These are phyloP conservation scores for Pachypanchax playfairii DNA, from an alignment of 2,113 vertebrate genomes.

Conservation along the genomic window DNA sequence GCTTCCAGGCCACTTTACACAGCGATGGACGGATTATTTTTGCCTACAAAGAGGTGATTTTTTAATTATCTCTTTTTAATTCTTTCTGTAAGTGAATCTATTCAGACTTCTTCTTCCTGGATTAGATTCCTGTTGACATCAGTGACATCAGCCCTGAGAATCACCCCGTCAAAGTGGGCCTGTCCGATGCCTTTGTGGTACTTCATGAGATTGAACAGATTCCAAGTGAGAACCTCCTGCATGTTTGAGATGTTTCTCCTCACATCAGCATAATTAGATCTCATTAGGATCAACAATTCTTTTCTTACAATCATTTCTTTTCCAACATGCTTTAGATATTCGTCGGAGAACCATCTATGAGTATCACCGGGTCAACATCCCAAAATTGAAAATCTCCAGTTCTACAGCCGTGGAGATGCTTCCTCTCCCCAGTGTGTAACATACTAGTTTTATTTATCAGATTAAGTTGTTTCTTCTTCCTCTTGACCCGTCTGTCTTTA, in stretches of 20 bases:
- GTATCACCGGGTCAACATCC: slow-evolving; percentile 93
- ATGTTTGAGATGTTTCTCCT: no score
- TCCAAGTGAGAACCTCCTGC: slow-evolving; percentile 84
- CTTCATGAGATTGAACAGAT: slow-evolving; percentile 93
- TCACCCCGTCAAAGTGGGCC: slow-evolving; percentile 94
- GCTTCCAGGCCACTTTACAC: slow-evolving; percentile 91
- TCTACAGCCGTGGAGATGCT: slow-evolving; percentile 89
- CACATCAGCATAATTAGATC: no score
- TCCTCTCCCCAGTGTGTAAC: slow-evolving; percentile 90
- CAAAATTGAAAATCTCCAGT: slow-evolving; percentile 90
- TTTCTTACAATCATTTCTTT: neutral
- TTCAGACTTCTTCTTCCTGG: neutral
- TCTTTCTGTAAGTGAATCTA: rapidly evolving
- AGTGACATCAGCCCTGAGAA: slow-evolving; percentile 87
- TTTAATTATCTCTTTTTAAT: neutral
- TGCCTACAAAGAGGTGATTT: slow-evolving; percentile 91
- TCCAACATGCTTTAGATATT: slow-evolving; percentile 80
- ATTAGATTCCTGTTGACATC: slow-evolving; percentile 89
- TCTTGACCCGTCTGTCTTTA: slow-evolving; percentile 13
- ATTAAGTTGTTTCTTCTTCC: neutral
- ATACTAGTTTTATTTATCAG: neutral
- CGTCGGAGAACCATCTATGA: slow-evolving; percentile 96
- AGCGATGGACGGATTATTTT: slow-evolving; percentile 92
- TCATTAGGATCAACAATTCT: no score
- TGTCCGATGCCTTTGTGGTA: slow-evolving; percentile 95